Conservation (phyloP, 1,140 invertebrate species). For the Galleria mellonella region DNA sequence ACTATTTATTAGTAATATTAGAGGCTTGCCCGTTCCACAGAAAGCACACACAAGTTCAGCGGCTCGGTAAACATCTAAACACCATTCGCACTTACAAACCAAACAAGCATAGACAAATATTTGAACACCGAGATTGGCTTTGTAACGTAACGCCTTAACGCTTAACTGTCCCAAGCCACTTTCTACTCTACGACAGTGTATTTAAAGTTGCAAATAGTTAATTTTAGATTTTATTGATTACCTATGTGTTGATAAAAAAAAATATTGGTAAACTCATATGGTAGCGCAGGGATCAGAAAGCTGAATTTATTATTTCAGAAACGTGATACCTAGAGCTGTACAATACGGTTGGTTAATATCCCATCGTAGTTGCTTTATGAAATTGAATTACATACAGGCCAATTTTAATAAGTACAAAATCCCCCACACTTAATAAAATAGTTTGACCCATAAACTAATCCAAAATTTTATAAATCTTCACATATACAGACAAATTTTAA, state of each 20-base stretch:
- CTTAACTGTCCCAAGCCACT: slow-evolving; percentile 25
- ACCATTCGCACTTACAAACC: slow-evolving; percentile 71
- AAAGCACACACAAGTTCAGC: slow-evolving; percentile 57
- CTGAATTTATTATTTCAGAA: slow-evolving; percentile 58
- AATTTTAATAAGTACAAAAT: no score
- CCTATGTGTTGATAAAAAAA: slow-evolving; percentile 28
- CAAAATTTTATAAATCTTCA: no score
- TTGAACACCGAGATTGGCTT: slow-evolving; percentile 59
- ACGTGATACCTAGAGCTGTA: slow-evolving; percentile 21
- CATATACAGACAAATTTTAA: no score
- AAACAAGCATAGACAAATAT: slow-evolving; percentile 69
- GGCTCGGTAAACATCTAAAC: slow-evolving; percentile 65
- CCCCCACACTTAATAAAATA: no score
- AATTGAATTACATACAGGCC: no score
- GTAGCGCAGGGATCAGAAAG: slow-evolving; percentile 46
- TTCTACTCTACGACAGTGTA: slow-evolving; percentile 25
- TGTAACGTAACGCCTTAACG: slow-evolving; percentile 33
- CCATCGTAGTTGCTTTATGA: no score
- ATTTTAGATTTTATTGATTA: slow-evolving; percentile 15
- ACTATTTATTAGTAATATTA: slow-evolving; percentile 62
- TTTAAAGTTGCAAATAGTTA: slow-evolving; percentile 27
- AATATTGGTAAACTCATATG: slow-evolving; percentile 60
- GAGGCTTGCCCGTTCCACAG: slow-evolving; percentile 32
- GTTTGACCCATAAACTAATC: no score
- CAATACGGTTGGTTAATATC: not conserved